Percentiles rank a stretch among this genome's conserved stretches.
Conservation (phyloP, 2,113 vertebrate genomes). For the Callorhinus ursinus region DNA sequence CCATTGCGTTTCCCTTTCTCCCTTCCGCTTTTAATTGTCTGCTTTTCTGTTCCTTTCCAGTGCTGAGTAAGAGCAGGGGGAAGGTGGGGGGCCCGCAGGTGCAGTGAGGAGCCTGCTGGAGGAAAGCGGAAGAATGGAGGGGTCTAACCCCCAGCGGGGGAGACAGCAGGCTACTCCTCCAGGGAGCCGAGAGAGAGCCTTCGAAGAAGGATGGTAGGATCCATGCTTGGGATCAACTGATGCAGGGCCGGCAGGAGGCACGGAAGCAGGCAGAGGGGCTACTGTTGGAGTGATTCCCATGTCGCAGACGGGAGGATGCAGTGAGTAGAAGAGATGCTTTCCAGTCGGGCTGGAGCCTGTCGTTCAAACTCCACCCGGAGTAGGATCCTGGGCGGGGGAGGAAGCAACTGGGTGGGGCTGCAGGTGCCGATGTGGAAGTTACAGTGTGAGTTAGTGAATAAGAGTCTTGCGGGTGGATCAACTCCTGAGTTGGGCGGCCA, state of each 20-base stretch:
- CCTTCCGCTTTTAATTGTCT: background rate
- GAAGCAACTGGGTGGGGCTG: too few species aligned
- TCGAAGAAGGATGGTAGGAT: fast-evolving
- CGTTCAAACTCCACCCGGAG: too few species aligned
- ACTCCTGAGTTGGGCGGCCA: background rate
- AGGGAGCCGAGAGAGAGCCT: background rate
- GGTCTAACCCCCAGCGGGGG: fast-evolving
- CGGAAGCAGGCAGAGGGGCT: fast-evolving
- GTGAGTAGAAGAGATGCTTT: too few species aligned
- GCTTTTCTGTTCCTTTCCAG: background rate
- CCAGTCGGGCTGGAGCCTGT: fast-evolving
- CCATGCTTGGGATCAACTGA: fast-evolving
- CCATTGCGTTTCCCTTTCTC: background rate
- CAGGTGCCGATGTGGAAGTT: fast-evolving
- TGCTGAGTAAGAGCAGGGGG: background rate
- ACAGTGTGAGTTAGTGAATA: fast-evolving
- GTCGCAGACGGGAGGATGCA: background rate
- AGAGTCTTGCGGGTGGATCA: background rate
- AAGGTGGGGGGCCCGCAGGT: too few species aligned
- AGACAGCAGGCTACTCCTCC: background rate
- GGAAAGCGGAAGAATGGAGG: fast-evolving
- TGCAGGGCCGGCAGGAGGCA: fast-evolving
- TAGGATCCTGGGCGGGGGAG: background rate
- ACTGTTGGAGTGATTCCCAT: fast-evolving
- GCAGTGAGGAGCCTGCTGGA: background rate